Base-by-base conservation (phyloP, 2,797 vertebrate genomes). In the Helostoma temminkii region DNA sequence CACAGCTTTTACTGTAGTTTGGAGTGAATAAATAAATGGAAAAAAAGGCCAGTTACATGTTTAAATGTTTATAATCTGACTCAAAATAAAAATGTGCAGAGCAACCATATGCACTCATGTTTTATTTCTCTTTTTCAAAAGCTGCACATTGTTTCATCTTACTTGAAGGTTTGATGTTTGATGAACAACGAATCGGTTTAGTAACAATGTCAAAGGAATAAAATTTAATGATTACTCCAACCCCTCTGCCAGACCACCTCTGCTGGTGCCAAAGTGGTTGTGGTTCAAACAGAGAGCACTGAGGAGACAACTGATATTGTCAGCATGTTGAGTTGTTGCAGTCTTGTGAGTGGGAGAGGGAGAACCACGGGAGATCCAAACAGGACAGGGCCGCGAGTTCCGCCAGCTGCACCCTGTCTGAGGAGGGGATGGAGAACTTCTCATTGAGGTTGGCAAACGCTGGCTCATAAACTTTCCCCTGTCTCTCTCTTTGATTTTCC, bases 361-460 rank as follows among this genome's bases (percentile, higher is more conserved):
- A 89, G 90, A 83, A 81, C 72, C 70, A 65, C 80, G 88, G 89
- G 87, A 91, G 92, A 92, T 89, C 91, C 87, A 77, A 90, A 89
- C 91, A 90, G 89, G 84, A 88, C 82, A 81, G 91, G 94, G 94
- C 94, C 93, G 94, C 93, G 90, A 96, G 96, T 94, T 94, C 92
- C 93, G 94, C 95, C 97, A 97, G 97, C 96, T 97, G 97, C 95
- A 95, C 87, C 82, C 94, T 92, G 95, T 96, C 96, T 96, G 95
- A 96, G 95, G 92, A 93, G 91, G 91, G 94, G 94, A 89, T 88
- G 95, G 93, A 95, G 94, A 92, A 87, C 91, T 94, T 93, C 95
- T 95, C 95, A 95, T 95, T 96, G 95, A 96, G 96, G 96, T 95
- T 96, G 95, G 96, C 95, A 96, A 97, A 96, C 94, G 95, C 94